A percentile compares a stretch with the other conserved stretches of the same genome.
phyloP scores from a whole-genome alignment of 1,140 invertebrate genomes.

The Drosophila bipectinata region DNA sequence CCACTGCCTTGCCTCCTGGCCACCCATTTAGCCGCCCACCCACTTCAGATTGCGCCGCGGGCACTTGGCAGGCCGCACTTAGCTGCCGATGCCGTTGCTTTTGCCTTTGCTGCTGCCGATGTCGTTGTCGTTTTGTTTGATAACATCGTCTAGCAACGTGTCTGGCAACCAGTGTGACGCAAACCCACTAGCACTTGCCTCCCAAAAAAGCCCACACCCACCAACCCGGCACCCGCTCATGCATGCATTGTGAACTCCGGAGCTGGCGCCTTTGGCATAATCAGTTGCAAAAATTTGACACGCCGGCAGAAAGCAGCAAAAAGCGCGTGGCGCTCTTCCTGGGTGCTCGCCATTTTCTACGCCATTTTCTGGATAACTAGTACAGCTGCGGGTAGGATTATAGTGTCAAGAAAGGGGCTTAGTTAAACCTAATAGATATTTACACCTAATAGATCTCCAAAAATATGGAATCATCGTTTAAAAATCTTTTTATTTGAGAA shows the following conservation, averaged over 20 bases:
- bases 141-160: conserved; percentile 78
- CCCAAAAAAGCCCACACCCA: background rate
- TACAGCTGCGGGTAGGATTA: background rate
- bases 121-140: conserved; percentile 67
- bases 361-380: conserved; percentile 23
- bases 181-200: conserved; percentile 24
- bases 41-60: conserved; percentile 57
- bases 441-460: background rate
- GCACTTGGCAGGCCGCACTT: conserved; percentile 65
- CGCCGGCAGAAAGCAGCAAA: conserved; percentile 42
- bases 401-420: background rate
- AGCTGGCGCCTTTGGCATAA: conserved; percentile 62
- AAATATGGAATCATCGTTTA: no score
- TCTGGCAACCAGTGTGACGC: conserved; percentile 60
- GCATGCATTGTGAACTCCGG: conserved; percentile 40
- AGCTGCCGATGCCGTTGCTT: conserved; percentile 33
- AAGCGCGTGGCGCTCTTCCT: conserved; percentile 23
- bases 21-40: background rate
- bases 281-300: conserved; percentile 79
- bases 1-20: background rate
- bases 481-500: no score
- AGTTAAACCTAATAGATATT: background rate
- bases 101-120: conserved; percentile 21
- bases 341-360: conserved; percentile 17
- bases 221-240: background rate